A percentile compares a stretch with the other conserved stretches of the same genome.
These are phyloP conservation scores for Atrichornis clamosus DNA, from an alignment of 2,113 vertebrate species.

Conservation along the genomic window DNA sequence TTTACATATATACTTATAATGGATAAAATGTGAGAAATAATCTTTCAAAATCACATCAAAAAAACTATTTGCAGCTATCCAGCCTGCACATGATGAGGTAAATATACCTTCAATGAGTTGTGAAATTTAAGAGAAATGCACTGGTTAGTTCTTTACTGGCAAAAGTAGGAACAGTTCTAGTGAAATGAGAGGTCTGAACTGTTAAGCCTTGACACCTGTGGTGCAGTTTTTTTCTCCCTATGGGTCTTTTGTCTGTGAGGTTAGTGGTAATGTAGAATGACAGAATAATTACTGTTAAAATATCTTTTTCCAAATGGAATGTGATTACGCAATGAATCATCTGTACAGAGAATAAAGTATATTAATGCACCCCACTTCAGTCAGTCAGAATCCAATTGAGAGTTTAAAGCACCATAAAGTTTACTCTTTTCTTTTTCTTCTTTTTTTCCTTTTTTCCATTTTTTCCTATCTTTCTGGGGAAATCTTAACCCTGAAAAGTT, in stretches of 20 bases:
- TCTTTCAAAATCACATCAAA: neutral
- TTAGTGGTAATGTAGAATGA: neutral
- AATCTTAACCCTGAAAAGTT: neutral
- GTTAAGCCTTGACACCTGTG: neutral
- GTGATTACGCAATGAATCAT: neutral
- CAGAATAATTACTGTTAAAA: neutral
- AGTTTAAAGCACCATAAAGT: neutral
- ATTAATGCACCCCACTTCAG: neutral
- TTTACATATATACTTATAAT: neutral
- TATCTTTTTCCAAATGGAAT: neutral
- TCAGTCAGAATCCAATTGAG: neutral
- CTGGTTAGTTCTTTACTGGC: neutral
- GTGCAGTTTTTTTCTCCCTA: neutral
- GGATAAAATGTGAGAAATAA: neutral
- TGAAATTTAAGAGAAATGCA: neutral
- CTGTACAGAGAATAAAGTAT: neutral
- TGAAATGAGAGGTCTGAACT: neutral
- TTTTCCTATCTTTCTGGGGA: neutral
- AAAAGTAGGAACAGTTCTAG: neutral
- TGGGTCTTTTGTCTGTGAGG: neutral
- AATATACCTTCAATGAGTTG: neutral
- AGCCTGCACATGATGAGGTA: neutral
- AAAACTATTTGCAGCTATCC: neutral
- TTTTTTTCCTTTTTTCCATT: fast-evolving
- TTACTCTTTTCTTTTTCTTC: neutral